Evolutionary conservation across 1,140 invertebrate species (phyloP), one percentile per base, ranked within the genome.

Genomic region (Brachionus calyciflorus): DNA sequence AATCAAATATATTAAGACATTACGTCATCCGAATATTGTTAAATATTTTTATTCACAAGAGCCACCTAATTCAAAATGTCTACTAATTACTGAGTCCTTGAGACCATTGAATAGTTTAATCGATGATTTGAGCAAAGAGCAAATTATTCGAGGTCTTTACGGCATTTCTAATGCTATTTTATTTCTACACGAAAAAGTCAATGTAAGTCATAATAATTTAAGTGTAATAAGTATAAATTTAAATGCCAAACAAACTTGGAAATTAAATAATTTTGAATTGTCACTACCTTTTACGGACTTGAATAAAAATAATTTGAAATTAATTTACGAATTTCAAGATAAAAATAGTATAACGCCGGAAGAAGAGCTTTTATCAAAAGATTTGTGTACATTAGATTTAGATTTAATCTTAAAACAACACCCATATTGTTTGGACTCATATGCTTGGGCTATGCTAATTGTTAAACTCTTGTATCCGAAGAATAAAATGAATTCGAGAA

Each of bases 101-200:
- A 19, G 69, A 4, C 69, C 69, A n/a, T 37, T 73, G 12, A 21
- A n/a, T 10, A 30, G 30, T 24, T 17, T 55, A 6, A 17, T 73
- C 24, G 17, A 17, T 3, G 69, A 73, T 17, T 30, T 73, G 21
- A 51, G 69, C 4, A 28, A 49, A 6, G 51, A 49, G 12, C 44
- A 73, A 73, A 26, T 73, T 19, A 37, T 73, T 17, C 28, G 69
- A 33, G 69, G 69, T 5, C 44, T 73, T 12, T 73, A 73, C 12
- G 69, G 69, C 28, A 55, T 73, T n/a, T 51, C 69, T n/a, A 49
- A 73, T 33, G 44, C 44, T 17, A 17, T 73, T 49, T 33, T 51
- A 26, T 73, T 73, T 51, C 28, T 73, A 21, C 69, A 73, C 46
- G 48, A 73, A 49, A 73, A 73, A 73, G 69, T 73, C 24, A 9